phyloP scores from a whole-genome alignment of 2,113 vertebrate genomes.

The Empidonax traillii region DNA sequence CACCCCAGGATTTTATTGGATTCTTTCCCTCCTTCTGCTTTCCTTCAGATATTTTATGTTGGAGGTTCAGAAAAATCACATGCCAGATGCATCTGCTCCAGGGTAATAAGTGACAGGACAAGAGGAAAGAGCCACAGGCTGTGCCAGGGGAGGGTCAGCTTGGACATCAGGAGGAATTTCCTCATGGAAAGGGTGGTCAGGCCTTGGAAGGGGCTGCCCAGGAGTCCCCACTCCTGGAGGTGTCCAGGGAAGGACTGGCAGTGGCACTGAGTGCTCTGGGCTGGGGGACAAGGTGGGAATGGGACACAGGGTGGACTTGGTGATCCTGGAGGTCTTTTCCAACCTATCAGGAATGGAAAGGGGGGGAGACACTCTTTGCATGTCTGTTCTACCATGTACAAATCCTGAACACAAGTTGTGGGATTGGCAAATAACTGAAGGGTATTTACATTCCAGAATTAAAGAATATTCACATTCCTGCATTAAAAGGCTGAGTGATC shows the following conservation, averaged over 20 bases:
- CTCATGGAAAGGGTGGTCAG: background rate
- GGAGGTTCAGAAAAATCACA: rapidly evolving
- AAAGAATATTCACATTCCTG: background rate
- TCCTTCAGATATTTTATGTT: background rate
- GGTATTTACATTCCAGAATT: background rate
- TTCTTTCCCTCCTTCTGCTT: background rate
- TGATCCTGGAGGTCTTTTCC: background rate
- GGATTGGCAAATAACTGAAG: background rate
- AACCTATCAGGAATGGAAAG: background rate
- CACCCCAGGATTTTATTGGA: background rate
- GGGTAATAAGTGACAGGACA: background rate
- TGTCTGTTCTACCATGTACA: rapidly evolving
- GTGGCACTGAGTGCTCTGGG: background rate
- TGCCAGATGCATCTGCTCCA: background rate
- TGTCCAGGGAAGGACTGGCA: background rate
- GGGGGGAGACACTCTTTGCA: background rate
- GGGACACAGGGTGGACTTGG: background rate
- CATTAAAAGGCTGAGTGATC: background rate
- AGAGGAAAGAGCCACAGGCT: background rate
- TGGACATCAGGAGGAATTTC: background rate
- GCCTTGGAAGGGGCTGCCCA: background rate
- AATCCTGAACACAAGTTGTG: no score
- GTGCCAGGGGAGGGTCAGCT: background rate
- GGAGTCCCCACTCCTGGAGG: background rate
- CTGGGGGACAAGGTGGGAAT: background rate